Base-by-base conservation (phyloP, 1,140 invertebrate species). In the Amphibalanus amphitrite region DNA sequence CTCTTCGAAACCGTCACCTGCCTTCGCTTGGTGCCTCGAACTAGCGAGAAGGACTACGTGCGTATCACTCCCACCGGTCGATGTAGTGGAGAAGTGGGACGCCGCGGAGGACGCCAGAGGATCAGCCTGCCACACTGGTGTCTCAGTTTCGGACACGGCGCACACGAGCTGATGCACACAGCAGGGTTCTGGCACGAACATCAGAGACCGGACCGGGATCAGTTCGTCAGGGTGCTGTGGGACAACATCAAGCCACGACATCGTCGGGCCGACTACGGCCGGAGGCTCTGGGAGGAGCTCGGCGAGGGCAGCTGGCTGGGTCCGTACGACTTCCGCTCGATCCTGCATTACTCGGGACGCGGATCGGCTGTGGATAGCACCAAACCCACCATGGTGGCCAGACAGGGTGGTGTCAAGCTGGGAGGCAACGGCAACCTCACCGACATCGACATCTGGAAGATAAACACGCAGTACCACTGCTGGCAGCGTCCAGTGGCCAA, bases 121-220 rank as follows among this genome's bases (percentile, higher is more conserved):
- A 59, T 59, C 47, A 59, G 47, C 47, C 10, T 59, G 6, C 47
- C 47, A 1, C 47, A 59, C 47, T 59, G 47, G 47, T 59, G 47
- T 20, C 47, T 59, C 47, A 59, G 20, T 20, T 59, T 59, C 47
- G 47, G 47, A 8, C 10, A 59, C 47, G 47, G 1, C 47, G 47
- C 47, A 20, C 80, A 81, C 74, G 80, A 81, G 72, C 74, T 81
- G 68, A 76, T 78, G 17, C 81, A 82, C 73, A 75, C 78, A 26
- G 73, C 82, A 15, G 81, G 81, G 0, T 81, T 82, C 74, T 80
- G 76, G 74, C 81, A 82, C 72, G 81, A 82, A 70, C 81, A 82
- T 75, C 79, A 79, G 69, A 75, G 81, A 6, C 80, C 80, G 0
- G 81, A 82, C 73, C 71, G 81, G 25, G 81, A 82, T 73, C 69